Conservation (phyloP, 2,113 vertebrate genomes). For the Lamprologus sp. region DNA sequence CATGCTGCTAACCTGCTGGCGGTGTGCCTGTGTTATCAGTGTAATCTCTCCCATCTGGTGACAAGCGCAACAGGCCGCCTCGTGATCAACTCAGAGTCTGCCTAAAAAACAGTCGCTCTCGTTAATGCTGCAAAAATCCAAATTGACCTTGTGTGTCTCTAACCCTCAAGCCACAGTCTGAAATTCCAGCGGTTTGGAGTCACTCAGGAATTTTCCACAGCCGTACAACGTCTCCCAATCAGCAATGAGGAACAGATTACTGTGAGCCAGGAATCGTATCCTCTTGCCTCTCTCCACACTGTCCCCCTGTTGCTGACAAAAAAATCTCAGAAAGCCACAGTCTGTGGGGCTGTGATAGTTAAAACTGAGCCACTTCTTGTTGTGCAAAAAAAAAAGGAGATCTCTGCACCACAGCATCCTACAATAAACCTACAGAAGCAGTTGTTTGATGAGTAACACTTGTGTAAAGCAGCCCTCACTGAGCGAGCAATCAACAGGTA, state of each 20-base stretch:
- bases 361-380: constrained; percentile 38
- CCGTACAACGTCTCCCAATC: constrained; percentile 66
- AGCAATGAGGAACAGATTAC: constrained; percentile 70
- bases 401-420: background rate
- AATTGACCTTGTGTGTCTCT: constrained; percentile 64
- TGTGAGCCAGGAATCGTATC: constrained; percentile 54
- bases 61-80: constrained; percentile 14
- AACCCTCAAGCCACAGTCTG: constrained; percentile 70
- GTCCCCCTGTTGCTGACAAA: constrained; percentile 55
- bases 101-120: constrained; percentile 38
- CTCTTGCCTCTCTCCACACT: constrained; percentile 47
- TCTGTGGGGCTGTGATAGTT: background rate
- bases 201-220: constrained; percentile 69
- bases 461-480: background rate
- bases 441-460: background rate
- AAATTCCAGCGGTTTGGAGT: constrained; percentile 73
- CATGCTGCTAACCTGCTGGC: background rate
- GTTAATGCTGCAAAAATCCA: constrained; percentile 59
- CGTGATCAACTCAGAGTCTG: constrained; percentile 23
- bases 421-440: background rate
- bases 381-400: background rate
- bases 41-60: constrained; percentile 29
- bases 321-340: constrained; percentile 15
- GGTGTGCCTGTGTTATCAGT: background rate
- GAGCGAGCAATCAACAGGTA: background rate